Evolutionary conservation across 2,113 vertebrate genomes (phyloP).

Genomic region (Chaetodon auriga): DNA sequence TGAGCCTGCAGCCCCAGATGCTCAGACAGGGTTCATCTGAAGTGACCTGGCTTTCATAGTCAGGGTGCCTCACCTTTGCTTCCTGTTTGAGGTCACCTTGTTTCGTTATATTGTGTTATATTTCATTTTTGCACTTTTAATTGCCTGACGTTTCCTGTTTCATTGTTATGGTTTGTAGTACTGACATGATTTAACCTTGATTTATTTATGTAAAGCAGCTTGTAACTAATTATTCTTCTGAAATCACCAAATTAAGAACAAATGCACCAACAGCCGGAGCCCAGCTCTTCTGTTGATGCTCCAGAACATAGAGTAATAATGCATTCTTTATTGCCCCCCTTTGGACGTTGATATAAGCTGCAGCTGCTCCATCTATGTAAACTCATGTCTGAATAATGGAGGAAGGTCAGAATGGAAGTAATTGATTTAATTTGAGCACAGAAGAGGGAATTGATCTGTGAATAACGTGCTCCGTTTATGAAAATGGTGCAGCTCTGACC

Average conservation of each 20-base stretch:
- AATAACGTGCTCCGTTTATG: slow-evolving; percentile 65
- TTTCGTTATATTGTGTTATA: neutral
- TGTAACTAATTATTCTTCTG: neutral
- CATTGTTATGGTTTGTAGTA: neutral
- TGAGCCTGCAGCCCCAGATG: too few relatives aligned
- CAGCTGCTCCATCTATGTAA: slow-evolving; percentile 19
- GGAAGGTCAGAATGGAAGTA: slow-evolving; percentile 50
- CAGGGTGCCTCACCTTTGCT: neutral
- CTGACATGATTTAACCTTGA: neutral
- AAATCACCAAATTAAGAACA: slow-evolving; percentile 15
- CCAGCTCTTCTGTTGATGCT: neutral
- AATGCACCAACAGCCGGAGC: neutral
- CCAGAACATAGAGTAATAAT: neutral
- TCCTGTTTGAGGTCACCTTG: neutral
- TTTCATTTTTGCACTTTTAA: neutral
- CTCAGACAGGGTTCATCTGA: neutral
- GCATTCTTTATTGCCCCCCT: slow-evolving; percentile 26
- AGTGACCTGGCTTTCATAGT: neutral
- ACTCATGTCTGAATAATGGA: slow-evolving; percentile 36
- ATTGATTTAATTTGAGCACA: slow-evolving; percentile 68
- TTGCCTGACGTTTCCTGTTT: neutral
- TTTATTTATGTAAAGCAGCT: neutral
- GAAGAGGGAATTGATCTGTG: slow-evolving; percentile 61
- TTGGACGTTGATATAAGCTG: slow-evolving; percentile 2
- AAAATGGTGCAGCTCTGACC: slow-evolving; percentile 47